Base-by-base conservation (phyloP, 2,113 vertebrate genomes). In the Mastomys natalensis region DNA sequence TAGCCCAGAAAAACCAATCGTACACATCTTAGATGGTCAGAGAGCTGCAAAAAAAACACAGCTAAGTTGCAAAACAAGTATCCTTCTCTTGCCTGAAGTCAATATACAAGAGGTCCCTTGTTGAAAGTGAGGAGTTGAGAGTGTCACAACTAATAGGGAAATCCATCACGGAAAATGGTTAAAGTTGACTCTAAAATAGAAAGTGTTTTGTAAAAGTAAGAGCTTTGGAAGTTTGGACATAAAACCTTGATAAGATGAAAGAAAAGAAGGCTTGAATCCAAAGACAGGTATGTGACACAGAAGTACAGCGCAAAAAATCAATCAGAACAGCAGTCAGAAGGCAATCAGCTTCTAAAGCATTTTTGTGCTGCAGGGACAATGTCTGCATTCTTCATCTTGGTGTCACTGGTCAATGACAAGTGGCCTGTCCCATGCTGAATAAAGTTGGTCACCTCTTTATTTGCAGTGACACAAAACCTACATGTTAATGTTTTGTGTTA, bases 241-340 rank as follows among this genome's bases (percentile, higher is more conserved):
- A 87, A 96, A 96, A 73, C 21, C 66, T 70, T 95, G 58, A 91
- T 76, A 96, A 76, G 13, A 89, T 37, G 68, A 78, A 84, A 84
- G 37, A 84, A 60, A 73, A 51, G 76, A 81, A 94, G 95, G 53
- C 43, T 74, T 68, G 31, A 97, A 58, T 74, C 40, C 77, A 73
- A 87, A 94, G 89, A 87, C 74, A 95, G 53, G 37, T 53, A 34
- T 58, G 26, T 91, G 62, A 95, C 95, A 94, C 92, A 94, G 77
- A 90, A 43, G 43, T 78, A 88, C 21, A 92, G 22, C 90, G 45
- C 58, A 74, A 73, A 43, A 43, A 55, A 96, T 94, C 62, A 53
- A 95, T 96, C 96, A 97, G 81, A 88, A 77, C 92, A 45, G 51
- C 17, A 77, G 90, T 55, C 88, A 76, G 85, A 88, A 94, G 51